Base-by-base conservation (phyloP, 2,888 invertebrate species). In the Aplocera efformata region DNA sequence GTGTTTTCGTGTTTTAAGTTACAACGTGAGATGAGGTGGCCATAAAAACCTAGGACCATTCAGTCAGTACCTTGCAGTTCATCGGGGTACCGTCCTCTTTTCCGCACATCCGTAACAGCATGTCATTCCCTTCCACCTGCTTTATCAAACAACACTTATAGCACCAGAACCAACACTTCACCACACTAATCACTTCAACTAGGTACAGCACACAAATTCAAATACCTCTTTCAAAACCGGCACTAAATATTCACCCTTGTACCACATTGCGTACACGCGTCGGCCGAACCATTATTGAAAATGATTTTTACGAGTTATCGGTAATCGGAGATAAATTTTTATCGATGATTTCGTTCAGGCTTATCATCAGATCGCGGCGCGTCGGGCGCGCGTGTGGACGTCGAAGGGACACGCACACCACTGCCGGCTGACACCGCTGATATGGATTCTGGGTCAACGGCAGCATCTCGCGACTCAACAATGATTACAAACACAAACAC, bases 41-140 rank as follows among this genome's bases (percentile, higher is more conserved):
- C n/a, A n/a, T n/a, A n/a, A n/a, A n/a, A n/a, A n/a, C n/a, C n/a
- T n/a, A n/a, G n/a, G n/a, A n/a, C n/a, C n/a, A n/a, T n/a, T n/a
- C n/a, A 20, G 4, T n/a, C n/a, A 1, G 22, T 72, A 82, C 82
- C 82, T 79, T 79, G 56, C 65, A 68, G 48, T 71, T 72, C 32
- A 70, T 45, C 39, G 69, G 64, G 44, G 64, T 25, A 28, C 62
- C 53, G 29, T 78, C 79, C 58, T 82, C 78, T 37, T 70, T 72
- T 6, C 65, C 77, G 47, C 74, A 75, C 70, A 73, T 76, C 43
- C 72, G 67, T 10, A 68, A 67, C 54, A 72, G 60, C 77, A 74
- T 76, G 45, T 48, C 68, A 70, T 60, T 37, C 44, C 56, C 45
- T 41, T 49, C 37, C 41, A 33, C 62, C 58, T 61, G 57, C 56